A percentile compares a stretch with the other conserved stretches of the same genome.
Evolutionary conservation across 2,888 invertebrate genomes (phyloP).

Genomic region (Pegoplata infirma): DNA sequence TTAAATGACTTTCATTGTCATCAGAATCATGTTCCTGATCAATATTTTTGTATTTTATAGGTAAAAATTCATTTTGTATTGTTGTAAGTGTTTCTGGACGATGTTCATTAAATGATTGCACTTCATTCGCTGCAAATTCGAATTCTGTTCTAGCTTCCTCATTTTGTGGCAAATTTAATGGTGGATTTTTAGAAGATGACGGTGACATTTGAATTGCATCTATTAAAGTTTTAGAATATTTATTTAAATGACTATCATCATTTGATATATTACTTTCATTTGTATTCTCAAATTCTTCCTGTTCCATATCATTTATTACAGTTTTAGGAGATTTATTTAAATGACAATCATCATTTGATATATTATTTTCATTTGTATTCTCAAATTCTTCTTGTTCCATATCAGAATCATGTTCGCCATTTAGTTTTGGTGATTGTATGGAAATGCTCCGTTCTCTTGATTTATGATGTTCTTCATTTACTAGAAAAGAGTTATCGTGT

Average conservation of each 20-base stretch:
- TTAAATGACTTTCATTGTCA: slow-evolving; percentile 11
- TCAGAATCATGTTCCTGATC: slow-evolving; percentile 8
- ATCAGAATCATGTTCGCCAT: slow-evolving; percentile 48
- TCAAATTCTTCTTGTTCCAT: not conserved
- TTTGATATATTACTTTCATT: not conserved
- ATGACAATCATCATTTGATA: slow-evolving; percentile 22
- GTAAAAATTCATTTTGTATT: not conserved
- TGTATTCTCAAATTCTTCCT: not conserved
- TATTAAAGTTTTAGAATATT: not conserved
- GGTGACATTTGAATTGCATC: not conserved
- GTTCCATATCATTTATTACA: not conserved
- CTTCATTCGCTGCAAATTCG: not conserved
- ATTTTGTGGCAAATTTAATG: slow-evolving; percentile 13
- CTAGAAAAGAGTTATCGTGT: not conserved
- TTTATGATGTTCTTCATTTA: not conserved
- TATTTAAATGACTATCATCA: slow-evolving; percentile 17
- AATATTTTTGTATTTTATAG: not conserved
- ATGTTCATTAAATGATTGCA: no score
- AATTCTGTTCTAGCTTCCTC: slow-evolving; percentile 17
- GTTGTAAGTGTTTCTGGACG: not conserved
- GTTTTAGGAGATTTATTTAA: not conserved
- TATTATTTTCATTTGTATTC: slow-evolving; percentile 2
- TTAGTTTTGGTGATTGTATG: slow-evolving; percentile 31
- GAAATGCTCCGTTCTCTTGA: not conserved
- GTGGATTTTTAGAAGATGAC: not conserved